A percentile compares a stretch with the other conserved stretches of the same genome.
Conservation (phyloP, 1,140 invertebrate genomes). For the Ganaspis sp. region DNA sequence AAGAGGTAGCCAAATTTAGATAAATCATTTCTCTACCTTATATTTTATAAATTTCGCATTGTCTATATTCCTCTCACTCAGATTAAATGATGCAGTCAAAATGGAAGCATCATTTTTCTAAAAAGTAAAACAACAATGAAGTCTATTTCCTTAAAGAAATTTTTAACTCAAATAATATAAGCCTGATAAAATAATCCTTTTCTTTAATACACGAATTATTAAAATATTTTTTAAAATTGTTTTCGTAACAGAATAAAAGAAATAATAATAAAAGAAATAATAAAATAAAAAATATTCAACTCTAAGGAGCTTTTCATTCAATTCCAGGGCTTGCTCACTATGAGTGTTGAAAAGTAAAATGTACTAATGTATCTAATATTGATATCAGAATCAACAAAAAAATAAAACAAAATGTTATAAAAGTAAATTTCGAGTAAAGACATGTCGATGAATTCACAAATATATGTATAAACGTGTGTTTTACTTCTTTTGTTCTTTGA, state of each 20-base stretch:
- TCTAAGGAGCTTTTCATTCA: not conserved
- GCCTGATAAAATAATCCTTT: not conserved
- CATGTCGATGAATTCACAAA: slow-evolving; percentile 42
- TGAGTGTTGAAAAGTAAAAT: not conserved
- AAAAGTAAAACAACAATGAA: not conserved
- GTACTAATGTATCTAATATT: slow-evolving; percentile 33
- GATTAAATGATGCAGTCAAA: slow-evolving; percentile 1
- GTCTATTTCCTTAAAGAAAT: not conserved
- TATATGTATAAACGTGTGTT: slow-evolving; percentile 46
- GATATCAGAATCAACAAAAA: slow-evolving; percentile 39
- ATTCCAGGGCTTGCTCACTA: not conserved
- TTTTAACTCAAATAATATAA: not conserved
- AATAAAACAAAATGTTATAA: slow-evolving; percentile 36
- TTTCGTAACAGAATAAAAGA: no score
- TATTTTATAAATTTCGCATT: not conserved
- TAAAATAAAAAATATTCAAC: no score
- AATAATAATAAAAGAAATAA: no score
- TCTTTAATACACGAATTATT: not conserved
- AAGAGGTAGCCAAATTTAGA: not conserved
- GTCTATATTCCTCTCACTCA: not conserved
- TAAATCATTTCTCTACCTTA: not conserved
- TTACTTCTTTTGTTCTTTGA: slow-evolving; percentile 59
- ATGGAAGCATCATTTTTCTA: not conserved
- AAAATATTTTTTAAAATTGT: no score
- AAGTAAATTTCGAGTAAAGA: slow-evolving; percentile 27